These are phyloP conservation scores for Calyptomena viridis DNA, from an alignment of 2,113 vertebrate genomes.

Conservation along the genomic window DNA sequence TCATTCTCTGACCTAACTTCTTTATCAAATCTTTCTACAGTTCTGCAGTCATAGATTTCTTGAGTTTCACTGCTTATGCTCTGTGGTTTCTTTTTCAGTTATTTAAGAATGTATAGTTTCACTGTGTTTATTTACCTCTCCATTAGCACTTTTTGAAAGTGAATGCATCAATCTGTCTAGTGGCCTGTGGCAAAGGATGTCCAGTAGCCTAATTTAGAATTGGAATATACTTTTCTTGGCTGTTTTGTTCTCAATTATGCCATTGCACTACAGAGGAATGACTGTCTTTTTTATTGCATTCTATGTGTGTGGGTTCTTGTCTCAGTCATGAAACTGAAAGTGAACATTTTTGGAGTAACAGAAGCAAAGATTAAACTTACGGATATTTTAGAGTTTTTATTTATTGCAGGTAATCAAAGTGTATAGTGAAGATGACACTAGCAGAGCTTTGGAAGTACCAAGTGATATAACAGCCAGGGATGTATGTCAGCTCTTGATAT, in stretches of 20 bases:
- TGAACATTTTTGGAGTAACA: neutral
- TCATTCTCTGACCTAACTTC: neutral
- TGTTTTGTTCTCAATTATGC: neutral
- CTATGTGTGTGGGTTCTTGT: neutral
- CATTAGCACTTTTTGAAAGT: neutral
- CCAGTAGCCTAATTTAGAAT: neutral
- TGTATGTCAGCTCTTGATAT: constrained; percentile 90
- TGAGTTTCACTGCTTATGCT: neutral
- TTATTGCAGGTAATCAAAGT: constrained; percentile 92
- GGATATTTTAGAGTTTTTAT: neutral
- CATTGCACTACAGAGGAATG: neutral
- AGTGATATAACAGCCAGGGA: constrained; percentile 90
- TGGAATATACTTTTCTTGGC: neutral
- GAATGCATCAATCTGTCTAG: neutral
- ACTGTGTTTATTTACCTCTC: neutral
- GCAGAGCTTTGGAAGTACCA: constrained; percentile 91
- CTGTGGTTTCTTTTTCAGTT: neutral
- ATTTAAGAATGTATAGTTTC: neutral
- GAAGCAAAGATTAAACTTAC: neutral
- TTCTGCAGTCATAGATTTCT: neutral
- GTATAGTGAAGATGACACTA: constrained; percentile 92
- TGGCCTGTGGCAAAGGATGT: neutral
- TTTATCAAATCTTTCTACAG: neutral
- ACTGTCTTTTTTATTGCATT: neutral
- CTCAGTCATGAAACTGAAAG: neutral